Evolutionary conservation across 1,140 invertebrate genomes (phyloP).

Genomic region (Orchestia grillus): DNA sequence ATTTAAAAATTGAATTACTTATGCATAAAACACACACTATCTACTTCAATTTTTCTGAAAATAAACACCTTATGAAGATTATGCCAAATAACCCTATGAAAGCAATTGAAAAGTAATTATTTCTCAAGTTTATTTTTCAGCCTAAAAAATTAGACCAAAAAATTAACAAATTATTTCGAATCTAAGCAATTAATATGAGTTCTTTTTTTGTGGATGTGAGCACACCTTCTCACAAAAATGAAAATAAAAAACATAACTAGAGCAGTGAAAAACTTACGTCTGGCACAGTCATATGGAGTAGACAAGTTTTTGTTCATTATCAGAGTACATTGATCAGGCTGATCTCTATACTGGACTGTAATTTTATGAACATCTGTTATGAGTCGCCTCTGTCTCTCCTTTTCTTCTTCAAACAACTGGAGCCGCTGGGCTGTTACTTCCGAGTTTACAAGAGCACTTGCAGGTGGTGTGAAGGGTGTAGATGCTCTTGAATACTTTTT

Average conservation of each 20-base stretch:
- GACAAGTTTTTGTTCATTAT: constrained; percentile 94
- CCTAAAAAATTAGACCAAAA: background rate
- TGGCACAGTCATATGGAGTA: constrained; percentile 92
- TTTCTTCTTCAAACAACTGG: constrained; percentile 84
- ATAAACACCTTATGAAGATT: too few species aligned
- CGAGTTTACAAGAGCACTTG: background rate
- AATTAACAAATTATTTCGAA: background rate
- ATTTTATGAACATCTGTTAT: constrained; percentile 93
- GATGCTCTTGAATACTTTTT: background rate
- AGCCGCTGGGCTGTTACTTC: constrained; percentile 7
- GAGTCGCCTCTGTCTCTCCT: constrained; percentile 78
- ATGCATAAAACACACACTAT: too few species aligned
- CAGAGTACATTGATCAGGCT: constrained; percentile 80
- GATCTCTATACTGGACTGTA: constrained; percentile 82
- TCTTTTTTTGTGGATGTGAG: background rate
- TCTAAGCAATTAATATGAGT: background rate
- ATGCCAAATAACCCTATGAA: background rate
- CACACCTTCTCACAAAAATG: background rate
- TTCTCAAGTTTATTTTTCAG: background rate
- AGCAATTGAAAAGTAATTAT: background rate
- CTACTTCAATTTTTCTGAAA: too few species aligned
- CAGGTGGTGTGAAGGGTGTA: background rate
- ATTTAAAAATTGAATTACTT: too few species aligned
- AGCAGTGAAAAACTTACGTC: constrained; percentile 76
- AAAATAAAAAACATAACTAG: background rate